These are phyloP conservation scores for Oreochromis mossambicus DNA, from an alignment of 2,797 vertebrate genomes.

Conservation along the genomic window DNA sequence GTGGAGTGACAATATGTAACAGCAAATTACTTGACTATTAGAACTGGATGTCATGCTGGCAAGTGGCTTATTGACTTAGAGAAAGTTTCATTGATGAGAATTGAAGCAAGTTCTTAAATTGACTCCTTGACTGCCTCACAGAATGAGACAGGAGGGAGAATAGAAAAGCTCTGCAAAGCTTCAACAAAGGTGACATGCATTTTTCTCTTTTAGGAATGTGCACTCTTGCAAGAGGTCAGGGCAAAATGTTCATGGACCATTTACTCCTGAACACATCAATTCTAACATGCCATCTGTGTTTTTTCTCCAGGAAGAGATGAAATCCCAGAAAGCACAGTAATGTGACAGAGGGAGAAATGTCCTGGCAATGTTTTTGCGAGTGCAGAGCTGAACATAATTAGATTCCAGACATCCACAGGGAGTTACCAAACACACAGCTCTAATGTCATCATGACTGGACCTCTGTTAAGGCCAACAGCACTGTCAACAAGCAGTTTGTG, in stretches of 20 bases:
- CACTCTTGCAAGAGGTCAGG: constrained; percentile 46
- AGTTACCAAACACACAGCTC: constrained; percentile 38
- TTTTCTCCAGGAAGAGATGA: constrained; percentile 46
- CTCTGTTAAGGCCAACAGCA: constrained; percentile 24
- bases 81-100: constrained; percentile 27
- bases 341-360: constrained; percentile 54
- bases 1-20: constrained; percentile 50
- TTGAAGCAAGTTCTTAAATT: not conserved
- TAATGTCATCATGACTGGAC: constrained; percentile 41
- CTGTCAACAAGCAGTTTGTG: constrained; percentile 32
- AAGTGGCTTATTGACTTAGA: constrained; percentile 23
- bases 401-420: constrained; percentile 49
- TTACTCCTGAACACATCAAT: constrained; percentile 62
- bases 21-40: constrained; percentile 47
- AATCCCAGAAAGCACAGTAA: constrained; percentile 59
- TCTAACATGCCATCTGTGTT: constrained; percentile 70
- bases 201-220: constrained; percentile 34
- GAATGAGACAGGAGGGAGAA: not conserved
- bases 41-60: constrained; percentile 28
- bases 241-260: constrained; percentile 67
- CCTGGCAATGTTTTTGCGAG: constrained; percentile 31
- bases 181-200: constrained; percentile 12
- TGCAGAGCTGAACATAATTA: constrained; percentile 58
- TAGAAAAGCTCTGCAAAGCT: not conserved
- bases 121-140: not conserved